These are phyloP conservation scores for Lycocorax pyrrhopterus DNA, from an alignment of 2,113 vertebrate genomes.

Conservation along the genomic window DNA sequence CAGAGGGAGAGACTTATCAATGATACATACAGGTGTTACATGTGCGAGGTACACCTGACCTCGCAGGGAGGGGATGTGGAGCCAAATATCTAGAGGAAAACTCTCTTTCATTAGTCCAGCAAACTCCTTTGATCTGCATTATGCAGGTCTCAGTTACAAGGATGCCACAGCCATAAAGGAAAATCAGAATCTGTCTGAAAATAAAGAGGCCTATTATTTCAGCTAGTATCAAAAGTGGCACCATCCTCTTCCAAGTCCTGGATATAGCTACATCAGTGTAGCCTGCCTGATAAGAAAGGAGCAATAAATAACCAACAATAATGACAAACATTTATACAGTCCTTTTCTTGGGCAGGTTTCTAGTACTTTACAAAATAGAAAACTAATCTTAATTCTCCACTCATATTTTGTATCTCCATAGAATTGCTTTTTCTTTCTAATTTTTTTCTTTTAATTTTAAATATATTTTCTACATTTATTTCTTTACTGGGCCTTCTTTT, in stretches of 20 bases:
- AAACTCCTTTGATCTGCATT: background rate
- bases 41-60: background rate
- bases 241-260: background rate
- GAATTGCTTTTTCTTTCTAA: background rate
- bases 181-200: background rate
- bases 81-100: background rate
- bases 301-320: background rate
- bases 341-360: background rate
- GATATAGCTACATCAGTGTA: background rate
- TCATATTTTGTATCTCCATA: background rate
- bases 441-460: background rate
- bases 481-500: background rate
- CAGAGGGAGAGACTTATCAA: background rate
- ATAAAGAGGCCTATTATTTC: background rate
- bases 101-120: background rate
- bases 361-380: background rate
- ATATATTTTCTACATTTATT: background rate
- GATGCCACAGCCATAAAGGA: background rate
- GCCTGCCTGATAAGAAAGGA: background rate
- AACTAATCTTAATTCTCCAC: background rate
- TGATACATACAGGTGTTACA: accelerated
- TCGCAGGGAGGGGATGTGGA: accelerated
- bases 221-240: background rate
- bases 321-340: background rate
- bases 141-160: background rate